These are phyloP conservation scores for Synergus laeviventris DNA, from an alignment of 2,888 invertebrate species.

Conservation along the genomic window DNA sequence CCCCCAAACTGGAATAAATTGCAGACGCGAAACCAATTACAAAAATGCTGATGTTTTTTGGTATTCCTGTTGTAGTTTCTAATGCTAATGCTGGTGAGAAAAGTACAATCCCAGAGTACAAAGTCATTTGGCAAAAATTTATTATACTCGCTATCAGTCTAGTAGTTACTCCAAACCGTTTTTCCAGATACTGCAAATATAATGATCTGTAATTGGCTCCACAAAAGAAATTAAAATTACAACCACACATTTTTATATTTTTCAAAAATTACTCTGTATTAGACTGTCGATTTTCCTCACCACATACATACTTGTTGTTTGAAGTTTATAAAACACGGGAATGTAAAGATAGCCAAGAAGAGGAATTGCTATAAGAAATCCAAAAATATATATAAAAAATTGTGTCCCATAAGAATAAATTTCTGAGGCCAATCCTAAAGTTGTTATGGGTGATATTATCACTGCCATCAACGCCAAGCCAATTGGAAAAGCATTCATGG, in stretches of 20 bases:
- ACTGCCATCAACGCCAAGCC: conserved; percentile 79
- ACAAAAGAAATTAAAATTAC: too few relatives aligned
- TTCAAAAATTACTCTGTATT: too few relatives aligned
- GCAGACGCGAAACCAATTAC: conserved; percentile 87
- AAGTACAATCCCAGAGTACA: conserved; percentile 93
- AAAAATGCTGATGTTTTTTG: conserved; percentile 84
- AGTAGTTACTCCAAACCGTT: conserved; percentile 87
- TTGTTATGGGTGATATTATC: conserved; percentile 80
- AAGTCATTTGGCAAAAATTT: conserved; percentile 92
- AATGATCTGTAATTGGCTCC: too few relatives aligned
- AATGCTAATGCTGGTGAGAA: conserved; percentile 95
- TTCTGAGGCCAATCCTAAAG: conserved; percentile 79
- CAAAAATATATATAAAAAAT: conserved; percentile 72
- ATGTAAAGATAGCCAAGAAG: conserved; percentile 74
- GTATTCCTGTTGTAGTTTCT: conserved; percentile 88
- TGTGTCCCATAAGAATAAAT: conserved; percentile 79
- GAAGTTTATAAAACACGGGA: conserved; percentile 60
- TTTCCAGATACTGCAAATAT: conserved; percentile 86
- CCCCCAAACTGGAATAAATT: conserved; percentile 91
- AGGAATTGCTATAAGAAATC: conserved; percentile 78
- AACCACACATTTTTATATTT: too few relatives aligned
- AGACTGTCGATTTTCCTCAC: conserved; percentile 63
- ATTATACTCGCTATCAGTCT: conserved; percentile 88
- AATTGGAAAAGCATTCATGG: conserved; percentile 78
- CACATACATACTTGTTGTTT: conserved; percentile 78